Evolutionary conservation across 2,888 invertebrate genomes (phyloP), one percentile per base, ranked within the genome.

Genomic region (Myathropa florea): DNA sequence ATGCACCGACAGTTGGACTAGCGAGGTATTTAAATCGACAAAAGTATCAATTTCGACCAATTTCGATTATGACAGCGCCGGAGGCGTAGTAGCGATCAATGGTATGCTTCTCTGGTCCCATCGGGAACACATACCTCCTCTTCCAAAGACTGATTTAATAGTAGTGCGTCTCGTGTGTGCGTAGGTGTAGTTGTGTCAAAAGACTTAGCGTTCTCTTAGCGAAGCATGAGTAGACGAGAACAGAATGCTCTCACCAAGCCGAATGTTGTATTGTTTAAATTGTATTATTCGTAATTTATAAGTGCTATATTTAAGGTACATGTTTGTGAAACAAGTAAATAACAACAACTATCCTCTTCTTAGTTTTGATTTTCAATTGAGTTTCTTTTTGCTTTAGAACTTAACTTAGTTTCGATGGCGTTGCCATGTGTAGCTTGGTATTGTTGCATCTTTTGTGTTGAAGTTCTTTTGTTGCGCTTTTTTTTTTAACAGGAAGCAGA

Each of bases 1-100:
- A 95, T 88, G 94, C 95, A 39, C 95, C 95, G 0, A 93, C 94
- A 33, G 95, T 95, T 14, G 93, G 94, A 80, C 91, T 96, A 88
- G 95, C 95, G 55, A 94, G 94, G 91, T 95, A 95, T 92, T 93
- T 95, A 88, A 95, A 95, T 89, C 93, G 93, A 71, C 93, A 93
- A 88, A 90, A 91, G 12, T 89, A 90, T 88, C 89, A 89, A 86
- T 89, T 89, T 88, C 88, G 75, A 71, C 70, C 78, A 63, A 78
- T 88, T 28, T 78, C 77, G 72, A 72, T 85, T 73, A 82, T 85
- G 72, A 85, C 85, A 72, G 85, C 82, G 59, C 85, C 73, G 14
- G 85, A 85, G 64, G 84, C 78, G 64, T 85, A 77, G 68, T 81
- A 60, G 76, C 57, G 28, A 61, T 77, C 30, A 36, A n/a, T 78